phyloP scores from a whole-genome alignment of 2,797 vertebrate genomes.

The Graptemys geographica region DNA sequence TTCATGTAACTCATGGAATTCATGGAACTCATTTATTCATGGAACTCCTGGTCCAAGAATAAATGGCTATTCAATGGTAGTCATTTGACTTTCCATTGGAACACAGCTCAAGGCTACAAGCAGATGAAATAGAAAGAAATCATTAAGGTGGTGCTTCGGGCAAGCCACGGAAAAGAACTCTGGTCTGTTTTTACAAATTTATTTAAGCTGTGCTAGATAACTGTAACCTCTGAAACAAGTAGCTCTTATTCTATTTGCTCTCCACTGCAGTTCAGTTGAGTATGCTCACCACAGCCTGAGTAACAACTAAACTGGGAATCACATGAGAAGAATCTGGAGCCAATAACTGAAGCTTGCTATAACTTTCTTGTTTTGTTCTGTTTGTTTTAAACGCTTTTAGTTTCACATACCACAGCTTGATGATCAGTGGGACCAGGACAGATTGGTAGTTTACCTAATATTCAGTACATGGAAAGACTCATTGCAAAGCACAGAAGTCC shows the following conservation, averaged over 20 bases:
- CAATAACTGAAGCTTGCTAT: not conserved
- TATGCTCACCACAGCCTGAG: not conserved
- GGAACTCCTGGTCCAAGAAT: not conserved
- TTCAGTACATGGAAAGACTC: not conserved
- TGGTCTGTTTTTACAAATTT: not conserved
- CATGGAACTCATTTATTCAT: no score
- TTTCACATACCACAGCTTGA: not conserved
- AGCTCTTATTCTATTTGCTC: not conserved
- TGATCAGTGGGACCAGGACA: not conserved
- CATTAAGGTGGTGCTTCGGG: not conserved
- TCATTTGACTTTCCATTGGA: constrained; percentile 23
- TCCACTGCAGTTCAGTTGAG: not conserved
- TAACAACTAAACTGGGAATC: not conserved
- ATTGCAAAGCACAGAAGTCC: no score
- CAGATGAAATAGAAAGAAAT: not conserved
- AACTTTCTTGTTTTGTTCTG: not conserved
- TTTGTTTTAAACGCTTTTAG: not conserved
- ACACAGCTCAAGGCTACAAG: not conserved
- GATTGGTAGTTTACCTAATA: not conserved
- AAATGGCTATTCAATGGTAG: not conserved
- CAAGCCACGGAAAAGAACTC: not conserved
- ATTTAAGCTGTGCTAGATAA: not conserved
- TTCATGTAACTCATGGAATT: not conserved
- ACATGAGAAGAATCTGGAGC: not conserved
- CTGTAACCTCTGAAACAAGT: constrained; percentile 16